Base-by-base conservation (phyloP, 2,888 invertebrate genomes). In the Chrysolina oricalcia region DNA sequence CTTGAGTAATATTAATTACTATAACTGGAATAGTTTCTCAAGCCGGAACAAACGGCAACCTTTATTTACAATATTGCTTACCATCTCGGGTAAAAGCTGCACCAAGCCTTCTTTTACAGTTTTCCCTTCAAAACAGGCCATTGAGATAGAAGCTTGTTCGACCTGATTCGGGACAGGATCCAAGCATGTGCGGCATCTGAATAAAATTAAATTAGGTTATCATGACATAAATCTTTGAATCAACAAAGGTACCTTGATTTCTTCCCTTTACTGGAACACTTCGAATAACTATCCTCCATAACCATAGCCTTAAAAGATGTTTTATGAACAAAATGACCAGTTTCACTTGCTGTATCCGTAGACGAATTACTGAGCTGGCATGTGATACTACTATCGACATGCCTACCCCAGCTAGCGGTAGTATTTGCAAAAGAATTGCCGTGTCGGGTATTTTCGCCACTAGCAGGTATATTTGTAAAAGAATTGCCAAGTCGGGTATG, bases 101-200 rank as follows among this genome's bases (percentile, higher is more conserved):
- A 59, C 15, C n/a, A 59, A 27, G 23, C 27, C 59, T n/a, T 59
- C 27, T 27, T 8, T 59, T 6, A 59, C n/a, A 59, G 59, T 27
- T 27, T 59, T 59, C 13, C 15, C 59, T 27, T 59, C 59, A 3
- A 59, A 59, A 59, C 59, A 59, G 23, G n/a, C n/a, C 59, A 59
- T 35, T 13, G 59, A 59, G 5, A 59, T 59, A 15, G 15, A 27
- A 17, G 35, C 27, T 27, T 23, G 27, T 15, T 59, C 59, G n/a
- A 27, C 15, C 15, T 23, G 15, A 59, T 59, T 13, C 15, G 6
- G 3, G n/a, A 59, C 27, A 6, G 27, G 1, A 59, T 59, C n/a
- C 59, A 59, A 27, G n/a, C 35, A 59, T 27, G 59, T 59, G 23
- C 59, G 59, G 15, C 59, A 59, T 27, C 27, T 59, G 15, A 59